Base-by-base conservation (phyloP, 64 coral and sea anemone genomes). In the Platygyra sinensis region DNA sequence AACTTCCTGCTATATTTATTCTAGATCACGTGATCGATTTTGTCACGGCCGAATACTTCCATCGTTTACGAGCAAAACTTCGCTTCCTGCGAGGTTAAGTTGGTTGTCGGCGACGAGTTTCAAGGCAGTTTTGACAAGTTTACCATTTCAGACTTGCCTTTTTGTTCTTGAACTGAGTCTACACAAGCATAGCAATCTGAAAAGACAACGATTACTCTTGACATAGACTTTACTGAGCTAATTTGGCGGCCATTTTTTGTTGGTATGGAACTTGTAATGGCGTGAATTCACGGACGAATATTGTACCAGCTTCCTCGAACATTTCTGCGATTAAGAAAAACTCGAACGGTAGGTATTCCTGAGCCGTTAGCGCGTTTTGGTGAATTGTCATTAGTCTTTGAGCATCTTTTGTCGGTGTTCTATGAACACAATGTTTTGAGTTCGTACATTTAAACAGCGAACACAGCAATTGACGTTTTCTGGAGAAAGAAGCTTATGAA, bases 41-140 rank as follows among this genome's bases (percentile, higher is more conserved):
- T 85, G 81, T 85, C 81, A 85, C 81, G 67, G 81, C 11, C 62
- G 62, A 85, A 85, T 85, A 85, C 61, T 83, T 83, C 33, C 10
- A 67, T 46, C 81, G 81, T 85, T 85, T 85, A 16, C 10, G 49
- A 79, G 11, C 29, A 36, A 38, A 49, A 16, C 10, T 71, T 62
- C 38, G 62, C 62, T 85, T 85, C 81, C 81, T 85, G 81, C 67
- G n/a, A 42, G 38, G 81, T 30, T 52, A 27, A 71, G 27, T 85
- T 72, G 10, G 4, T 27, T 20, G 32, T 71, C 42, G 12, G 81
- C 24, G 33, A 24, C 81, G 14, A 28, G 25, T 50, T 7, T 14
- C 42, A 83, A 42, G 24, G 16, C 31, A 28, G 22, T 85, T 67
- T 85, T 24, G 12, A 22, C 10, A 85, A 85, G 20, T 27, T 27